Conservation (phyloP, 2,797 vertebrate genomes). For the Danio choprae region DNA sequence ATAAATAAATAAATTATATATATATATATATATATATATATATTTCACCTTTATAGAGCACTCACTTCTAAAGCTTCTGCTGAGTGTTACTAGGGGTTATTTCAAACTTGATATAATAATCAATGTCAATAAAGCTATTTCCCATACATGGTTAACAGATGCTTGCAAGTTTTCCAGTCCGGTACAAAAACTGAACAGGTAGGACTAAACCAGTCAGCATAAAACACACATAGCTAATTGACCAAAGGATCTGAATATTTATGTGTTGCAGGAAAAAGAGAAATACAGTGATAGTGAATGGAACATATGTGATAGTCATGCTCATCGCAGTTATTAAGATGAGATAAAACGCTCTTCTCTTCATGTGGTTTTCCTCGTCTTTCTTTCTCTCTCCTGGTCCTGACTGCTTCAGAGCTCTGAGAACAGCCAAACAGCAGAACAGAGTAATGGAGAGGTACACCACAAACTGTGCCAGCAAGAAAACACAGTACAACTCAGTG, state of each 20-base stretch:
- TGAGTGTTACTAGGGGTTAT: too few species aligned
- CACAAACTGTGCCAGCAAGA: not conserved
- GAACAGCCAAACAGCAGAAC: not conserved
- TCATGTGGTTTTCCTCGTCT: conserved; percentile 57
- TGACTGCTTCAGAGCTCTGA: conserved; percentile 26
- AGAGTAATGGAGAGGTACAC: too few species aligned
- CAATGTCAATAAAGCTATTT: not conserved
- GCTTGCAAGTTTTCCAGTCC: not conserved
- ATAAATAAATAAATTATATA: too few species aligned
- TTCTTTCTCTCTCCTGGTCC: conserved; percentile 43
- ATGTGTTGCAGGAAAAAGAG: too few species aligned
- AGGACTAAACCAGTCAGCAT: conserved; percentile 3
- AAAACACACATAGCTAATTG: not conserved
- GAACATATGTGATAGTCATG: not conserved
- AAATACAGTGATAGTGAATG: not conserved
- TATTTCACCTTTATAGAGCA: too few species aligned
- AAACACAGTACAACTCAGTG: not conserved
- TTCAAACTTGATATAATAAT: too few species aligned
- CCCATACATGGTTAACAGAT: not conserved
- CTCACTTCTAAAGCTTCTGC: too few species aligned
- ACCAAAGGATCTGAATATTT: not conserved
- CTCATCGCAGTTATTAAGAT: conserved; percentile 37
- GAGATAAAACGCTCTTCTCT: conserved; percentile 59
- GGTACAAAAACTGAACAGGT: conserved; percentile 8
- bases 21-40: too few species aligned